phyloP scores from a whole-genome alignment of 2,888 invertebrate species.

The Hypena proboscidalis region DNA sequence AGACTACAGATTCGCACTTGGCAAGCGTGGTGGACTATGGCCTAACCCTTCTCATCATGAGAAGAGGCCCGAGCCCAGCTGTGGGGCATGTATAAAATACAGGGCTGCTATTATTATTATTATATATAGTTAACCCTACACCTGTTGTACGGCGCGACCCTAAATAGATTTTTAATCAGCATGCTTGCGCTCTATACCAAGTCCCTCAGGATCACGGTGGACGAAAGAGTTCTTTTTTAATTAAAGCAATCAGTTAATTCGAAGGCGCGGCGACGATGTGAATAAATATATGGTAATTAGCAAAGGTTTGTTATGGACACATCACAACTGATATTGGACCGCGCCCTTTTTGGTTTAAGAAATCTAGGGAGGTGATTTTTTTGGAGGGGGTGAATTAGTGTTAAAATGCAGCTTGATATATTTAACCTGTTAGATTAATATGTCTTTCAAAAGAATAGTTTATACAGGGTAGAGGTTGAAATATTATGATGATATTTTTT shows the following conservation, averaged over 20 bases:
- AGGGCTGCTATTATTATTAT: slow-evolving; percentile 21
- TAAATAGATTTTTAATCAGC: slow-evolving; percentile 73
- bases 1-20: too few relatives aligned
- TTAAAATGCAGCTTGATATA: too few relatives aligned
- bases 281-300: slow-evolving; percentile 47
- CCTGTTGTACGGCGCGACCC: slow-evolving; percentile 20
- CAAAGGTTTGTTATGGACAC: slow-evolving; percentile 39
- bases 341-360: slow-evolving; percentile 41
- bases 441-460: too few relatives aligned
- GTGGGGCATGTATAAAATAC: too few relatives aligned
- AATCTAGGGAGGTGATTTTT: not conserved
- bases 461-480: too few relatives aligned
- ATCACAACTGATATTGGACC: slow-evolving; percentile 20
- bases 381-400: not conserved
- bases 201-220: slow-evolving; percentile 56
- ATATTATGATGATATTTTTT: too few relatives aligned
- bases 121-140: slow-evolving; percentile 6
- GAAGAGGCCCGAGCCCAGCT: too few relatives aligned
- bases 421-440: too few relatives aligned
- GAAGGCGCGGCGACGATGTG: slow-evolving; percentile 63
- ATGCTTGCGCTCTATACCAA: slow-evolving; percentile 53
- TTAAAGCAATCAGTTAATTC: slow-evolving; percentile 84
- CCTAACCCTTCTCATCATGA: too few relatives aligned
- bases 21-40: too few relatives aligned
- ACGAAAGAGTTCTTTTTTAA: slow-evolving; percentile 82